Evolutionary conservation across 2,888 invertebrate species (phyloP).

Genomic region (Perizoma flavofasciatum): DNA sequence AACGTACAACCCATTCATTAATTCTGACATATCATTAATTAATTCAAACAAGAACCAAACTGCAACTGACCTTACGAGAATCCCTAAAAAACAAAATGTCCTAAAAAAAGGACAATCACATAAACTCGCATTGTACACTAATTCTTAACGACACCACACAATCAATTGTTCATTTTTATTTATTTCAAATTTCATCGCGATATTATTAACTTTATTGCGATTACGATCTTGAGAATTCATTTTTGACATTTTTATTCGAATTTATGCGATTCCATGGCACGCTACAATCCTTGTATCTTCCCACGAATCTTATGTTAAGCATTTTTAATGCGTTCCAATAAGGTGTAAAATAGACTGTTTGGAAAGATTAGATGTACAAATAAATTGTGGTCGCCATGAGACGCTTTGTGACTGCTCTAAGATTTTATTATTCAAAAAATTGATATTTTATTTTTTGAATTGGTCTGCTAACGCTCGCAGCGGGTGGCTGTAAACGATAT

Average conservation of each 20-base stretch:
- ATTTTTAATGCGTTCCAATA: constrained; percentile 50
- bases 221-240: constrained; percentile 81
- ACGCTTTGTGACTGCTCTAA: constrained; percentile 78
- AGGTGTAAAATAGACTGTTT: constrained; percentile 49
- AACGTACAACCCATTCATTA: constrained; percentile 26
- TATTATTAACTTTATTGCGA: constrained; percentile 81
- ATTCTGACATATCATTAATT: constrained; percentile 38
- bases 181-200: constrained; percentile 79
- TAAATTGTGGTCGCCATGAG: constrained; percentile 55
- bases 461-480: constrained; percentile 78
- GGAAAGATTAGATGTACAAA: constrained; percentile 36
- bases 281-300: constrained; percentile 45
- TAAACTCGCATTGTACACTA: constrained; percentile 65
- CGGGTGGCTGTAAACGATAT: constrained; percentile 58
- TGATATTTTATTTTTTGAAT: constrained; percentile 80
- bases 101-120: constrained; percentile 42
- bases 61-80: constrained; percentile 29
- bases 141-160: constrained; percentile 68
- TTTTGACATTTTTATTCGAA: constrained; percentile 83
- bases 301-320: constrained; percentile 20
- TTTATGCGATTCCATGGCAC: constrained; percentile 72
- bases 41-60: constrained; percentile 30
- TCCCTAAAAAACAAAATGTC: constrained; percentile 30
- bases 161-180: constrained; percentile 75
- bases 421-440: constrained; percentile 81